Base-by-base conservation (phyloP, 2,113 vertebrate genomes). In the Ctenomys sociabilis region DNA sequence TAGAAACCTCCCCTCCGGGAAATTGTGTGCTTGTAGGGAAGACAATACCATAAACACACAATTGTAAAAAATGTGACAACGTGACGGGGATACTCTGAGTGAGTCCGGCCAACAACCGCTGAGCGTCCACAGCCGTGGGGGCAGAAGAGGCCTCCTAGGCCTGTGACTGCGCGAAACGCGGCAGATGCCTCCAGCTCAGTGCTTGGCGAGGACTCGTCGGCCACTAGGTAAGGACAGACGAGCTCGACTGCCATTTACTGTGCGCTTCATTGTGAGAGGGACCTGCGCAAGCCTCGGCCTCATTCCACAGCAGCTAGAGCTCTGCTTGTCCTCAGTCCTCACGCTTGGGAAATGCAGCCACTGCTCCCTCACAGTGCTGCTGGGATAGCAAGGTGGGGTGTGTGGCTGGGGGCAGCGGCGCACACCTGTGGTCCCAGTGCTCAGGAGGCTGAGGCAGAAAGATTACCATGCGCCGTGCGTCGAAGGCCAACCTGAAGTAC, bases 311-410 rank as follows among this genome's bases (percentile, higher is more conserved):
- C 21, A 85, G 10, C 4, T 85, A 88, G 21, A 8, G 32, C 81
- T 92, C 70, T 91, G 70, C 32, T 75, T 93, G 64, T 10, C 26
- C 6, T 32, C 64, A 30, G 4, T 59, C 93, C 94, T 82, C 13
- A 54, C 45, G 35, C 59, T 40, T 81, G 45, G 66, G 75, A 68
- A 92, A 85, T 12, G 11, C 21, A 16, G 5, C n/a, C 64, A 43
- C 52, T 54, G 49, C 75, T 90, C 13, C 16, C 37, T 73, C 83
- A 32, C 2, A 10, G 1, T 68, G 9, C 75, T 86, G 0, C 35
- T 90, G 21, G 30, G 16, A 91, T 10, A 84, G 83, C 30, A 72
- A 93, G 91, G 35, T 78, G 83, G 73, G 93, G 73, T 21, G 66
- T 57, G 17, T 19, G 35, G 68, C 7, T 21, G 35, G 68, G 35